phyloP scores from a whole-genome alignment of 2,113 vertebrate genomes.

The Pogonocichla stellata region DNA sequence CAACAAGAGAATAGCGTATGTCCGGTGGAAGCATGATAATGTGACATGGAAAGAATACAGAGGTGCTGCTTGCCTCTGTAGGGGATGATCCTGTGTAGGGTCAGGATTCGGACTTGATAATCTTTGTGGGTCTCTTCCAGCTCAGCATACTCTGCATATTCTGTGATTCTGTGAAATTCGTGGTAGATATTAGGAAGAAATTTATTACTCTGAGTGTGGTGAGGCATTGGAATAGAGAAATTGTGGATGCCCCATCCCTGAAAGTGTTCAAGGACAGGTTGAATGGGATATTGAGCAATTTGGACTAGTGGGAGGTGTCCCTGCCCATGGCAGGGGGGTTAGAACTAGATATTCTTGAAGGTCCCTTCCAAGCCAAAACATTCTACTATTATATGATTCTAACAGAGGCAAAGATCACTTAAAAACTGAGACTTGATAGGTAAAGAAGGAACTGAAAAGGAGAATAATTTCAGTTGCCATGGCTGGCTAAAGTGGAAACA shows the following conservation, averaged over 20 bases:
- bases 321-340: rapidly evolving
- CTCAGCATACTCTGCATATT: neutral
- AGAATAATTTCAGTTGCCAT: neutral
- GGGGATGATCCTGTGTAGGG: neutral
- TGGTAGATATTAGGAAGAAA: neutral
- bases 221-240: neutral
- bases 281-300: too few species aligned
- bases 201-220: neutral
- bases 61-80: neutral
- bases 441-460: neutral
- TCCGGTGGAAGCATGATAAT: neutral
- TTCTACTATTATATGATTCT: neutral
- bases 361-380: neutral
- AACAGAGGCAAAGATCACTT: neutral
- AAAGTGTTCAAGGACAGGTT: neutral
- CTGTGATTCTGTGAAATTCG: neutral
- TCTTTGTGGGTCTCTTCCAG: neutral
- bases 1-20: neutral
- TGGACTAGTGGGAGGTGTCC: neutral
- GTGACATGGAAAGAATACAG: neutral
- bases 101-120: neutral
- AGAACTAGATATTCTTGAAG: neutral
- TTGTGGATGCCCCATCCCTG: rapidly evolving
- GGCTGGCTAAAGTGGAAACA: neutral
- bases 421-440: neutral